A percentile compares a stretch with the other conserved stretches of the same genome.
Conservation (phyloP, 2,888 invertebrate genomes). For the Drepanosiphum platanoidis region DNA sequence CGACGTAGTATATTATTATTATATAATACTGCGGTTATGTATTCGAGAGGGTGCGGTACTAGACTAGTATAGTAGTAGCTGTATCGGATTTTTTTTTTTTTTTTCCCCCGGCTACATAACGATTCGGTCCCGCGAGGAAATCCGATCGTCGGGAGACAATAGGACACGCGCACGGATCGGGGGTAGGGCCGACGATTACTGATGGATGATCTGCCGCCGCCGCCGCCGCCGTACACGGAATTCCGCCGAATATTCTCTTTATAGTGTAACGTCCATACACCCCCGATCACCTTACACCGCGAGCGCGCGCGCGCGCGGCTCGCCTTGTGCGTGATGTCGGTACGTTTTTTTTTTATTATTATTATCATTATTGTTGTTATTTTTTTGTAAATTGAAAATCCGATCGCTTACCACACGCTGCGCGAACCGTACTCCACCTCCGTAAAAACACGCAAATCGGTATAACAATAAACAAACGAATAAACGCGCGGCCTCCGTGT, state of each 20-base stretch:
- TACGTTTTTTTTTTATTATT: constrained; percentile 16
- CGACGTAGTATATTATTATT: no score
- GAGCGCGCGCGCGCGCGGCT: not conserved
- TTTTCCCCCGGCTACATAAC: not conserved
- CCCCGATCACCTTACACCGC: constrained; percentile 22
- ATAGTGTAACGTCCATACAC: no score
- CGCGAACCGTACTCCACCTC: constrained; percentile 20
- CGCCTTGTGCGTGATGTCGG: not conserved
- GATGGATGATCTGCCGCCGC: no score
- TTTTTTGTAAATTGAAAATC: constrained; percentile 52
- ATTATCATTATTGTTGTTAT: not conserved
- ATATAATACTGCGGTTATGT: no score
- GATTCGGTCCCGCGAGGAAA: constrained; percentile 43
- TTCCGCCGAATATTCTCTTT: constrained; percentile 20
- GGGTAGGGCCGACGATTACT: no score
- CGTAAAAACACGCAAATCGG: constrained; percentile 42
- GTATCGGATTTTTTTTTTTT: not conserved
- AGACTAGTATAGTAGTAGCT: no score
- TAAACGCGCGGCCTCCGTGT: no score
- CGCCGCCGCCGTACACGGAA: not conserved
- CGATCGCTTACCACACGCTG: constrained; percentile 49
- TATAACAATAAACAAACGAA: constrained; percentile 20
- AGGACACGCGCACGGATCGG: not conserved
- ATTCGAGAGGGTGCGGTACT: no score
- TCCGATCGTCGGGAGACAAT: constrained; percentile 48